These are phyloP conservation scores for Chelonus insularis DNA, from an alignment of 1,140 invertebrate genomes.

Conservation along the genomic window DNA sequence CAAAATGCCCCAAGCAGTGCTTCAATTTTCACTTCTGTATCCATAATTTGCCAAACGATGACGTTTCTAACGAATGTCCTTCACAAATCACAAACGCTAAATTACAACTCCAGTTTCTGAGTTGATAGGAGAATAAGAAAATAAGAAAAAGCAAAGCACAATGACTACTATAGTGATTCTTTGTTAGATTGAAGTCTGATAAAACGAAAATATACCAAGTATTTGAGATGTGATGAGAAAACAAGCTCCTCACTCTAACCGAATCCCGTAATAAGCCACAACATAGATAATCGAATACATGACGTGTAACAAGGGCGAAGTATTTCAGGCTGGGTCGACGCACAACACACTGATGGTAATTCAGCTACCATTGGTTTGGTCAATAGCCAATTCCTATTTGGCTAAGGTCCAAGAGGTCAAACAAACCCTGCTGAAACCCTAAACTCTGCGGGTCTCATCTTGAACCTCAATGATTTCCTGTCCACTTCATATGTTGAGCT, in stretches of 20 bases:
- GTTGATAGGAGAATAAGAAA: neutral
- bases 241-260: constrained; percentile 2
- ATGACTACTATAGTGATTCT: neutral
- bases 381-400: constrained; percentile 60
- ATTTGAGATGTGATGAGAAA: neutral
- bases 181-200: neutral
- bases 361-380: constrained; percentile 57
- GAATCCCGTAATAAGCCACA: constrained; percentile 48
- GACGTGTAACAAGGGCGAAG: constrained; percentile 51
- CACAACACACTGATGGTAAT: constrained; percentile 41
- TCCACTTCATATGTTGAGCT: neutral
- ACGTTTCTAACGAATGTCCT: constrained; percentile 11
- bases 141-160: neutral
- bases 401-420: constrained; percentile 51
- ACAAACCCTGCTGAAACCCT: constrained; percentile 41
- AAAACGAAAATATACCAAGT: neutral
- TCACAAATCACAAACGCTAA: constrained; percentile 3
- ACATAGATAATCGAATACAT: constrained; percentile 57
- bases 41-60: constrained; percentile 19
- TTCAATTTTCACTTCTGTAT: constrained; percentile 21
- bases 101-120: constrained; percentile 5
- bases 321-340: constrained; percentile 39
- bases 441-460: neutral
- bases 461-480: neutral
- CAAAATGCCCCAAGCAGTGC: constrained; percentile 16